Evolutionary conservation across 30 jellyfish, hydroid and myxozoan species (phyloP), one percentile per base, ranked within the genome.

Genomic region (Euphysa ruthae): DNA sequence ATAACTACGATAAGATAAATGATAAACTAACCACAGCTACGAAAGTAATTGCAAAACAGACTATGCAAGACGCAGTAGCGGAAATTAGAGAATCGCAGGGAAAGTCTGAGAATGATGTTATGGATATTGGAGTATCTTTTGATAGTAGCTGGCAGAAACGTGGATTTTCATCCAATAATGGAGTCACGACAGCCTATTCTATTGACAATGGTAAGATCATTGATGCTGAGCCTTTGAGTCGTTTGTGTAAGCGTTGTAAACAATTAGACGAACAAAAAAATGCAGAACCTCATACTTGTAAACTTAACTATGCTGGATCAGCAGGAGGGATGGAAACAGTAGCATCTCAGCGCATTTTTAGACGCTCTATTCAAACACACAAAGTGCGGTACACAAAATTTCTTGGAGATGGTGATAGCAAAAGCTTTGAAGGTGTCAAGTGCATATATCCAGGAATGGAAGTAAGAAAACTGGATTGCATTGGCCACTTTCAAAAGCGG

Each of bases 401-500:
- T 72, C 32, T 30, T 55, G 78, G 85, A 6, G 85, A 72, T 72
- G 77, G 70, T 57, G 79, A 72, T 49, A 55, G 79, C 52, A 55
- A 60, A 27, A 35, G 69, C 12, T 57, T 15, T 43, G 30, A 33
- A 22, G 25, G 58, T 34, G 50, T 72, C 3, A 19, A 60, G 60
- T 16, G 35, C 30, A 49, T 33, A 13, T 55, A 72, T 35, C 55
- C 50, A 20, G 66, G 34, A n/a, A n/a, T 71, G 22, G 35, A 31
- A 15, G 78, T 71, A 8, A 58, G 35, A 27, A 61, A 74, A 61
- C 30, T 23, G 27, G 88, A 74, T 31, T 74, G 88, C 55, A 62
- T 74, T 43, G 88, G 88, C 15, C 88, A 74, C 62, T 66, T 60
- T 30, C 81, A 74, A 46, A 74, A 74, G 60, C 73, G 88, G 13